These are phyloP conservation scores for Decapterus maruadsi DNA, from an alignment of 2,797 vertebrate species.

Conservation along the genomic window DNA sequence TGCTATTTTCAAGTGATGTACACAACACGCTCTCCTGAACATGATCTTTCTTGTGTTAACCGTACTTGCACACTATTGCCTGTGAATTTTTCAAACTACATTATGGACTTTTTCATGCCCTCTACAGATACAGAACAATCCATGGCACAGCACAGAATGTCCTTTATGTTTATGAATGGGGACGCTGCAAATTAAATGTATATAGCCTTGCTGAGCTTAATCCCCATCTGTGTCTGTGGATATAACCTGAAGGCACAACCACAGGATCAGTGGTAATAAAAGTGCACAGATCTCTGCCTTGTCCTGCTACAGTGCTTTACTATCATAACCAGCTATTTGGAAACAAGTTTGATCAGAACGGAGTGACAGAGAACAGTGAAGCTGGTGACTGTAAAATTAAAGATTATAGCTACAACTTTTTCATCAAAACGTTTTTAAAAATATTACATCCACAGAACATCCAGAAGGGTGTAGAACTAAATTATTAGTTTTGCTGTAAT, in stretches of 20 bases:
- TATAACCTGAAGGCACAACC: conserved; percentile 18
- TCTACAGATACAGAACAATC: conserved; percentile 17
- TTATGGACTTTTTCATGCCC: conserved; percentile 33
- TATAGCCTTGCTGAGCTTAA: conserved; percentile 16
- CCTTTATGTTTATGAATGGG: conserved; percentile 11
- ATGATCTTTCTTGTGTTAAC: neutral
- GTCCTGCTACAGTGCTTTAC: neutral
- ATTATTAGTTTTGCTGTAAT: no score
- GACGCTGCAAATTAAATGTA: conserved; percentile 24
- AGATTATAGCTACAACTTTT: no score
- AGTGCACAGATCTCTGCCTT: neutral
- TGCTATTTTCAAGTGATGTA: conserved; percentile 37
- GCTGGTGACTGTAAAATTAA: neutral
- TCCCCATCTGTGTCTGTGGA: conserved; percentile 18
- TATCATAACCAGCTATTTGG: neutral
- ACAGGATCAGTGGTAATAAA: neutral
- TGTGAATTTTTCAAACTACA: conserved; percentile 20
- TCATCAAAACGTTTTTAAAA: no score
- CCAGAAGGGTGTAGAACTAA: neutral
- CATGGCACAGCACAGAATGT: conserved; percentile 19
- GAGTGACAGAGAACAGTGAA: neutral
- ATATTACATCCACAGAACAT: no score
- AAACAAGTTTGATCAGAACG: neutral
- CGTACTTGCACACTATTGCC: neutral
- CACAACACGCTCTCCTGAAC: conserved; percentile 15